phyloP scores from a whole-genome alignment of 2,888 invertebrate genomes.

The Ptychoptera contaminata region DNA sequence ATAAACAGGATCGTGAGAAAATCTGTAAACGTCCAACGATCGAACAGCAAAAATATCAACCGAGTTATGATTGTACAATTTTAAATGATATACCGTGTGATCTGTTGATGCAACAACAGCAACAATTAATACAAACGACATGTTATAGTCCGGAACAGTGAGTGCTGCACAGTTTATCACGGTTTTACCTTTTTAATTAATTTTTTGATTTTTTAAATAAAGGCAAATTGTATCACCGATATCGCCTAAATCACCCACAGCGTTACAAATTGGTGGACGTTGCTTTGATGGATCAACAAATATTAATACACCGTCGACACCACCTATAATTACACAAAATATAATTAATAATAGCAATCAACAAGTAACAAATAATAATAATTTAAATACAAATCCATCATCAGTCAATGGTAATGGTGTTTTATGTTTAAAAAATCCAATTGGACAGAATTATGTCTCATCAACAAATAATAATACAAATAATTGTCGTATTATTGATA shows the following conservation, averaged over 20 bases:
- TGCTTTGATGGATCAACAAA: too few relatives aligned
- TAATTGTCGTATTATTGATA: conserved; percentile 28
- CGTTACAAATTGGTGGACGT: too few relatives aligned
- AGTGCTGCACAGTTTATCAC: too few relatives aligned
- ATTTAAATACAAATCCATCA: not conserved
- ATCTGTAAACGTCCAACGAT: conserved; percentile 68
- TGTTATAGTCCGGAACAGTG: conserved; percentile 32
- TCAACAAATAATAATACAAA: conserved; percentile 31
- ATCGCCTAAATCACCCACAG: too few relatives aligned
- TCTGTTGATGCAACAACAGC: conserved; percentile 19
- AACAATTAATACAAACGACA: conserved; percentile 8
- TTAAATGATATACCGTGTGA: conserved; percentile 61
- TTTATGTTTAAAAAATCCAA: conserved; percentile 18
- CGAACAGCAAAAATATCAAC: conserved; percentile 86
- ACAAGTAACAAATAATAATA: conserved; percentile 4
- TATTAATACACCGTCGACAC: not conserved
- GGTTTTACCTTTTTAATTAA: too few relatives aligned
- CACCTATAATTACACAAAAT: conserved; percentile 8
- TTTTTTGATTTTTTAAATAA: too few relatives aligned
- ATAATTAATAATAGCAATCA: not conserved
- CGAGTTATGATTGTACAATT: conserved; percentile 90
- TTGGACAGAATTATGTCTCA: conserved; percentile 30
- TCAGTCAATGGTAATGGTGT: too few relatives aligned
- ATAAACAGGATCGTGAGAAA: conserved; percentile 92
- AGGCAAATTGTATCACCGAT: too few relatives aligned